Evolutionary conservation across 2,888 invertebrate species (phyloP), one percentile per base, ranked within the genome.

Genomic region (Laothoe populi): DNA sequence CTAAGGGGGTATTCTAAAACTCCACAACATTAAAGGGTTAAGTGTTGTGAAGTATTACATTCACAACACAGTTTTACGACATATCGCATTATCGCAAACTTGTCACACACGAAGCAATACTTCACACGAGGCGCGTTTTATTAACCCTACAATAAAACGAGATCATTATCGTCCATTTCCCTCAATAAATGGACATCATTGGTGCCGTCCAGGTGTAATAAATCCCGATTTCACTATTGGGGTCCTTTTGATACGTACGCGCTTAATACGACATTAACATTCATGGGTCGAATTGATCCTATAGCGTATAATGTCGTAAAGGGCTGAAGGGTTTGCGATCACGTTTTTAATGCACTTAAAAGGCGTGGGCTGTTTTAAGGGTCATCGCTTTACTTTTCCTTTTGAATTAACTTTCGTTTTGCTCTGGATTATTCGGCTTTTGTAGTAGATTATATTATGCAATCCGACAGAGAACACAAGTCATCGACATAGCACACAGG

Each of bases 141-240:
- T 53, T 53, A 53, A 53, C 53, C 35, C 53, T 46, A 53, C 53
- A 53, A 53, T 35, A 19, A 53, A 53, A 53, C 44, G 44, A 44
- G 53, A 53, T 53, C 53, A 53, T 53, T 53, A 53, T 53, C 53
- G 53, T 35, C 5, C 19, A 35, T 53, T 53, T 53, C 53, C 53
- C 53, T 53, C 53, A 53, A 53, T 53, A 53, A 53, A 53, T 35
- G 31, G 19, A 35, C 35, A 53, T 35, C 26, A 53, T 19, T 53
- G n/a, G n/a, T n/a, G 53, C 31, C 19, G 35, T 35, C 53, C 53
- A 53, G 53, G 53, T 53, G 53, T 53, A 53, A 53, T 53, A 53
- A 53, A 53, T 53, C 35, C 53, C 31, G 53, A 53, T 53, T 53
- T 53, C 53, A 21, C 24, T 48, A 26, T 31, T 53, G 53, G 53